Percentiles rank a stretch among this genome's conserved stretches.
phyloP scores from a whole-genome alignment of 2,888 invertebrate species.

The Lepeophtheirus nordmannii region DNA sequence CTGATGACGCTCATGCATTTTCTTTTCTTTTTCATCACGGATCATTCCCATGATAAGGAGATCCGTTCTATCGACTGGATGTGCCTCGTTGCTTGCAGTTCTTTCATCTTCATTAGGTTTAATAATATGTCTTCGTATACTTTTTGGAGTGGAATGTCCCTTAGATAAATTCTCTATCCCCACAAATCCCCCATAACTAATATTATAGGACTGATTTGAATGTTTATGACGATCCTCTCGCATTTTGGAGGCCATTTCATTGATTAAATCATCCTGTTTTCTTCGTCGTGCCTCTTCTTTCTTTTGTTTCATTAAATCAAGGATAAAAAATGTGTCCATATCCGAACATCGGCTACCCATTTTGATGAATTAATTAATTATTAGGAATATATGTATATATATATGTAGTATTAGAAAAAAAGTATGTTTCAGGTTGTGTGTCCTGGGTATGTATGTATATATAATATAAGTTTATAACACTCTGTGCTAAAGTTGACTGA shows the following conservation, averaged over 20 bases:
- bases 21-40: background rate
- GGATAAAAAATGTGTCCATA: conserved; percentile 15
- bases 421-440: no score
- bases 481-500: no score
- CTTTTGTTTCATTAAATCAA: conserved; percentile 12
- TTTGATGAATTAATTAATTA: no score
- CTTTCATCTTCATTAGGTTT: background rate
- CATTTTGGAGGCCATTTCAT: conserved; percentile 17
- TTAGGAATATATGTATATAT: no score
- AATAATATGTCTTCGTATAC: background rate
- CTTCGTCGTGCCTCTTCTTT: background rate
- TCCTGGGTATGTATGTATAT: no score
- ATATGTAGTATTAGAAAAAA: no score
- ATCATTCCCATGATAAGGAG: conserved; percentile 10
- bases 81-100: background rate
- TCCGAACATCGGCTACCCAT: background rate
- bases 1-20: background rate
- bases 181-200: conserved; percentile 8
- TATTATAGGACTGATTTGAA: no score
- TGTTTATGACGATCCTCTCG: background rate
- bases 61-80: background rate
- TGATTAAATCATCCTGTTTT: conserved; percentile 17
- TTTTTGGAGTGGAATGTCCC: background rate
- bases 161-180: background rate
- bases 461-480: no score